Evolutionary conservation across 2,888 invertebrate species (phyloP).

Genomic region (Podabrus alpinus): DNA sequence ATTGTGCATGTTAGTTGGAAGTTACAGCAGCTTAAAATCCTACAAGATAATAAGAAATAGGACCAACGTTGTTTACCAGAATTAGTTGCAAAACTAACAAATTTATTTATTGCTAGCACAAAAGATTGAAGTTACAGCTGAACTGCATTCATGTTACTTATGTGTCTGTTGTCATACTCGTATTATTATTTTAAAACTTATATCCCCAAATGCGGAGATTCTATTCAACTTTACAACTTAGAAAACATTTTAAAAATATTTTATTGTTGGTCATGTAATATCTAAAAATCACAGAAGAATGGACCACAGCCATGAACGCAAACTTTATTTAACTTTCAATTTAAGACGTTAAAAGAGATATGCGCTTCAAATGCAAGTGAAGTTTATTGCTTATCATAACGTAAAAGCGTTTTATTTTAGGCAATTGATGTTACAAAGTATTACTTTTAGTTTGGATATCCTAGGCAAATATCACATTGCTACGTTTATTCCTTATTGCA

Average conservation of each 20-base stretch:
- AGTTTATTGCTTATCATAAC: background rate
- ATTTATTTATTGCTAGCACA: background rate
- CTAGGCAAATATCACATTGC: background rate
- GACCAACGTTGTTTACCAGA: background rate
- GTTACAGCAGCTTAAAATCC: slow-evolving; percentile 19
- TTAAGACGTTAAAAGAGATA: background rate
- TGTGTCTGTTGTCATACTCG: background rate
- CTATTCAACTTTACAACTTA: background rate
- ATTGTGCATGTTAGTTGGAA: slow-evolving; percentile 20
- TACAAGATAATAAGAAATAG: slow-evolving; percentile 12
- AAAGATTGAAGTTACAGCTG: background rate
- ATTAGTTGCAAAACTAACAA: background rate
- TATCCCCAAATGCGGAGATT: background rate
- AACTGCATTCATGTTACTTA: background rate
- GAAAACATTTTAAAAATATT: background rate
- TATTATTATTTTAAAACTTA: background rate
- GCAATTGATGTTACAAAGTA: background rate
- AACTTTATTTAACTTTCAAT: background rate
- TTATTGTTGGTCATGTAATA: background rate
- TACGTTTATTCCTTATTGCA: background rate
- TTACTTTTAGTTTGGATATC: background rate
- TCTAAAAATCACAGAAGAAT: background rate
- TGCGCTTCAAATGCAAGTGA: background rate
- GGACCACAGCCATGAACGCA: background rate
- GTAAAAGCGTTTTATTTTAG: background rate